phyloP scores from a whole-genome alignment of 2,797 vertebrate genomes.

The Oryzias sinensis region DNA sequence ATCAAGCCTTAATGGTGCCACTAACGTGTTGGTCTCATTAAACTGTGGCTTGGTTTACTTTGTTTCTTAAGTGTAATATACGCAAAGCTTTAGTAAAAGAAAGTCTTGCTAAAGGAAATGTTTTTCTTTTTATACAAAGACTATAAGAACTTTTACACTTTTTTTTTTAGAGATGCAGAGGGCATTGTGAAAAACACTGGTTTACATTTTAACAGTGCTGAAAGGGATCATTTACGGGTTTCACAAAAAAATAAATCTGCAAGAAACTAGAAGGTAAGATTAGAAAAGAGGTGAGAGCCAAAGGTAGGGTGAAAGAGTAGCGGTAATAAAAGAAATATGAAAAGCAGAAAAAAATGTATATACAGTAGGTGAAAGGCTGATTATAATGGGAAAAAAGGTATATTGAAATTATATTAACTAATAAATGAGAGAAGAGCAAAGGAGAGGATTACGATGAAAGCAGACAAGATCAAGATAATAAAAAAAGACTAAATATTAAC shows the following conservation, averaged over 20 bases:
- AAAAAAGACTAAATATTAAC: slow-evolving; percentile 2
- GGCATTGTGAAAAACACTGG: not conserved
- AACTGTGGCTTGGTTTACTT: slow-evolving; percentile 8
- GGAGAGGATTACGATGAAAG: not conserved
- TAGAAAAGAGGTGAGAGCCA: slow-evolving; percentile 21
- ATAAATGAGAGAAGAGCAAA: slow-evolving; percentile 18
- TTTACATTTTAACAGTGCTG: not conserved
- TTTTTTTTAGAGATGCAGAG: not conserved
- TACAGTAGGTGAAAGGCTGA: slow-evolving; percentile 39
- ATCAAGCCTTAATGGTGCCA: slow-evolving; percentile 9
- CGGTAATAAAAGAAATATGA: slow-evolving; percentile 45
- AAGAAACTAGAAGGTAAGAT: slow-evolving; percentile 26
- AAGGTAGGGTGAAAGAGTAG: slow-evolving; percentile 34
- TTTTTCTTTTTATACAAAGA: not conserved
- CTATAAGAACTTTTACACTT: not conserved
- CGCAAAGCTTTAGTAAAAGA: not conserved
- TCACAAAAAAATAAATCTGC: slow-evolving; percentile 1
- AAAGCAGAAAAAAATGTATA: slow-evolving; percentile 16
- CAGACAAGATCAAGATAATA: not conserved
- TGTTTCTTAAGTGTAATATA: not conserved
- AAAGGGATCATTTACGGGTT: not conserved
- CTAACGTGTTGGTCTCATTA: slow-evolving; percentile 4
- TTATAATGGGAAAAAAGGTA: slow-evolving; percentile 20
- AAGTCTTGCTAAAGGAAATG: not conserved
- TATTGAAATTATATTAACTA: slow-evolving; percentile 18